Base-by-base conservation (phyloP, 2,113 vertebrate genomes). In the Cichladusa arquata region DNA sequence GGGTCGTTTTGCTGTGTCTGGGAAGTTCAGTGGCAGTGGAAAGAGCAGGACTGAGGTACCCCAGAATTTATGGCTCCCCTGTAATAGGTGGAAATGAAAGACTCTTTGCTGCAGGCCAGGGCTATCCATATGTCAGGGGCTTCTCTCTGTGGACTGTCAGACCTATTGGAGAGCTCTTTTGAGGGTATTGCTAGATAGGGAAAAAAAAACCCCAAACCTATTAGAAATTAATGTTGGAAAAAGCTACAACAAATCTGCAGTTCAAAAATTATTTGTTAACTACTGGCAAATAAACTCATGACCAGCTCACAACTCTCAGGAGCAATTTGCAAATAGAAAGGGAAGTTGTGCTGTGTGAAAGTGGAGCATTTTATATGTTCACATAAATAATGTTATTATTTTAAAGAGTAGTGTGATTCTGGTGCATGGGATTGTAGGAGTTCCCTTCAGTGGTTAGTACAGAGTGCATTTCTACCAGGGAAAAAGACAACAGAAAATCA, bases 41-140 rank as follows among this genome's bases (percentile, higher is more conserved):
- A 91, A 62, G 69, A 88, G 58, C 58, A 25, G 71, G 78, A 7
- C 50, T 77, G 87, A 92, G 92, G 76, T 26, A 61, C 67, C 79
- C 71, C 48, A 53, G 85, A 88, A 97, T 95, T 95, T 95, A 96
- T 83, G 58, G 33, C 76, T 92, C 71, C 62, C 44, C 57, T 93
- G 0, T 81, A 91, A 93, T 70, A 79, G 62, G 54, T 85, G 79
- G 81, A 91, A 93, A 85, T 91, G 31, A 94, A 95, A 92, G 67
- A 77, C 19, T 78, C 7, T 70, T 51, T 73, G 93, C 92, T 95
- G 86, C 88, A 92, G 92, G 86, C 86, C 92, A 86, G 48, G 60
- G 48, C 53, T 66, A 23, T 94, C 71, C 61, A 13, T 86, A 73
- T 94, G 74, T 90, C 87, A 91, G 64, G 25, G 70, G 64, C 29